Base-by-base conservation (phyloP, 2,888 invertebrate genomes). In the Netelia inedita region DNA sequence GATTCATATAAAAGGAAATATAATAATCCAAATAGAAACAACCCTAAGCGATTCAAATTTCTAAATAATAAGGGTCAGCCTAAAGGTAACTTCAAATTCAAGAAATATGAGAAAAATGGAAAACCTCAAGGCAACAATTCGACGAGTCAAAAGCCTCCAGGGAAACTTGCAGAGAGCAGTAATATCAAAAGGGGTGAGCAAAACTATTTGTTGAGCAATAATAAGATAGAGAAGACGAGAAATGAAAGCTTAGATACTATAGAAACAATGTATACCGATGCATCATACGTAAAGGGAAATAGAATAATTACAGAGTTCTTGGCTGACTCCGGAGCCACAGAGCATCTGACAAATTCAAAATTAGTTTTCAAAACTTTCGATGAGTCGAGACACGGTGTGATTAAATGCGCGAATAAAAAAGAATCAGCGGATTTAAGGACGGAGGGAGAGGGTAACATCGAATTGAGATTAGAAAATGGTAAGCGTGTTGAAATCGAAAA, bases 371-470 rank as follows among this genome's bases (percentile, higher is more conserved):
- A 59, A 59, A 21, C 59, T 3, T 72, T 72, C 21, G 72, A 59
- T 59, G 9, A 72, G n/a, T 43, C 72, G 19, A 43, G 43, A 10
- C 43, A 66, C 21, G 63, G 63, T 41, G 80, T 43, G 84, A 88
- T 87, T 79, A 88, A 83, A 63, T 86, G 86, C 63, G 87, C 87
- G 10, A 88, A 86, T 50, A 86, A 86, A 76, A 86, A 87, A 21
- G 46, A 78, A n/a, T 79, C 76, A 46, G 88, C 89, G 16, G 86
- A 88, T 43, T 76, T 88, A 59, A 71, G 23, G 81, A 82, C 85
- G 35, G 85, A 88, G 61, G 89, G 88, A 76, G 80, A 21, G 41
- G 88, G 86, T 9, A 81, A 50, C 82, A 83, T 87, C 0, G 82
- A 87, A 69, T 59, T 88, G 10, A 35, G 65, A 11, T 63, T 87